Conservation (phyloP, 1,140 invertebrate species). For the Acromyrmex heyeri region DNA sequence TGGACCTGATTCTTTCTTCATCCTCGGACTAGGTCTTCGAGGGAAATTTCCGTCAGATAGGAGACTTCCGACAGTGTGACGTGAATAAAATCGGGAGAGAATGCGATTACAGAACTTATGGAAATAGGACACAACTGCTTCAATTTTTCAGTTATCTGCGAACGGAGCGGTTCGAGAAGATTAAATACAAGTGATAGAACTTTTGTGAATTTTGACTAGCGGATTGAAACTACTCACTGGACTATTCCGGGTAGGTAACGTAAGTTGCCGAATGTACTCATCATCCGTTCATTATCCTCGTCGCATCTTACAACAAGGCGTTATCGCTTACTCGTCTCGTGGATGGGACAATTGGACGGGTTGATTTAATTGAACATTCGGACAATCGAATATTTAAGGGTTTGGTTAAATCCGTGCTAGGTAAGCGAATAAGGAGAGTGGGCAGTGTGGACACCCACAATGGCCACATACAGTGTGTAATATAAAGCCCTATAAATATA, state of each 20-base stretch:
- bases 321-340: neutral
- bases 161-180: neutral
- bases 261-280: neutral
- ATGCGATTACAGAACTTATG: neutral
- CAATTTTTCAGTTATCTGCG: neutral
- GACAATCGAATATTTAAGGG: slow-evolving; percentile 39
- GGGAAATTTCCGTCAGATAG: slow-evolving; percentile 61
- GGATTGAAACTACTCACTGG: neutral
- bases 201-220: slow-evolving; percentile 5
- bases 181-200: neutral
- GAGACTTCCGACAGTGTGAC: neutral
- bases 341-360: slow-evolving; percentile 23
- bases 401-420: neutral
- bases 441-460: neutral
- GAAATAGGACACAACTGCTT: neutral
- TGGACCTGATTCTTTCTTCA: slow-evolving; percentile 74
- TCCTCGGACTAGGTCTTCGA: slow-evolving; percentile 53
- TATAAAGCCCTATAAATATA: slow-evolving; percentile 6
- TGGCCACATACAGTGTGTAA: neutral
- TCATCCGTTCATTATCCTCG: slow-evolving; percentile 3
- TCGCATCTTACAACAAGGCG: neutral
- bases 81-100: neutral
- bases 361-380: slow-evolving; percentile 37
- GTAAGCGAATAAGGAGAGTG: slow-evolving; percentile 10
- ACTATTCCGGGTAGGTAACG: neutral